Base-by-base conservation (phyloP, 2,797 vertebrate genomes). In the Phoxinus dragarum region DNA sequence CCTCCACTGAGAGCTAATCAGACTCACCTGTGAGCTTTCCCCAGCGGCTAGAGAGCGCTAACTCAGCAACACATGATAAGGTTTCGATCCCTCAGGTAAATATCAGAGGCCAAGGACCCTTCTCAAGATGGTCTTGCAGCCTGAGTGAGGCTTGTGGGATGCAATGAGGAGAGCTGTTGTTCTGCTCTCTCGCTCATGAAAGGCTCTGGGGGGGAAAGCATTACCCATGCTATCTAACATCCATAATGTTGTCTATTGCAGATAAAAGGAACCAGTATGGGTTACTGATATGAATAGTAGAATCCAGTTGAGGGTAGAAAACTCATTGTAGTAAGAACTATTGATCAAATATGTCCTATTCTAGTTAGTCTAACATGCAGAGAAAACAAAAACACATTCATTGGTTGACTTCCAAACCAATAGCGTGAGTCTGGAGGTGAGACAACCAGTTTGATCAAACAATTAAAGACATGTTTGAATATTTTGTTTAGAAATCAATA, bases 1-100 rank as follows among this genome's bases (percentile, higher is more conserved):
- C 89, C 92, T 93, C 92, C 89, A 10, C 87, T 84, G 92, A 93
- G 93, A 94, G 91, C 92, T 95, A 95, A 95, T 95, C 93, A 94
- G 90, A 86, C 90, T 92, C 92, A 94, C 94, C 94, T 94, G 94
- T 91, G 94, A 88, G 93, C 92, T 89, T 92, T 92, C 91, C 92
- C 80, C 42, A 91, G 89, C 88, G 85, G 92, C 89, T 87, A 88
- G 89, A 91, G 91, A 91, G 88, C 78, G 90, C 92, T 91, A 92
- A 90, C 92, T 94, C 92, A 93, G 93, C 93, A 94, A 90, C 93
- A 93, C 89, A 88, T 93, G 91, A 94, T 93, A 91, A 89, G 78
- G 81, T 68, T 86, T 87, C 89, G 88, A 86, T 92, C 94, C 91
- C 90, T 14, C 76, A 90, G 92, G 91, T 81, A 68, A 89, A 84